Evolutionary conservation across 2,888 invertebrate genomes (phyloP).

Genomic region (Agrilus cyanescens): DNA sequence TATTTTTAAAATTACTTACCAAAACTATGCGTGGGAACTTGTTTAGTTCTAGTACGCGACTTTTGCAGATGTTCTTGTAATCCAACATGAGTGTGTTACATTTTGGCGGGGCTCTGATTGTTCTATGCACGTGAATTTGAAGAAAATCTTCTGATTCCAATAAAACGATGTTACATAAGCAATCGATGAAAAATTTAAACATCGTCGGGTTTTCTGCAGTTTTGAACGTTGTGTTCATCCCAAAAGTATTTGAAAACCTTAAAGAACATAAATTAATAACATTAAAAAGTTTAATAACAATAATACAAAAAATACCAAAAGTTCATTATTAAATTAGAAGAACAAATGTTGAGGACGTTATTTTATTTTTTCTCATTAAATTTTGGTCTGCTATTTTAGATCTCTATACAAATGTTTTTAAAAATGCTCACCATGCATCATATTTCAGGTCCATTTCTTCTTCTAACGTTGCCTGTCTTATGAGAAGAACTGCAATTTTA

Average conservation of each 20-base stretch:
- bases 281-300: too few relatives aligned
- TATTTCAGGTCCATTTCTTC: constrained; percentile 5
- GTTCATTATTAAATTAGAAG: too few relatives aligned
- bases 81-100: constrained; percentile 6
- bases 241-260: constrained; percentile 10
- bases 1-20: constrained; percentile 1
- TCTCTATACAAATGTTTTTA: neutral
- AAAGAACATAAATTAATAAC: too few relatives aligned
- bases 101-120: constrained; percentile 5
- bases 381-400: neutral
- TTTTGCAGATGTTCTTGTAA: constrained; percentile 9
- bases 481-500: constrained; percentile 6
- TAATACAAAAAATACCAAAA: too few relatives aligned
- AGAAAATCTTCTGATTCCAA: constrained; percentile 9
- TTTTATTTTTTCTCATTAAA: too few relatives aligned
- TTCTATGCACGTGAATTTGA: constrained; percentile 4
- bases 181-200: constrained; percentile 8
- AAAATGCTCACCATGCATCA: constrained; percentile 6
- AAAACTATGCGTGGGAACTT: constrained; percentile 1
- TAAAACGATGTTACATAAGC: constrained; percentile 4
- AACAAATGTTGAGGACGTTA: too few relatives aligned
- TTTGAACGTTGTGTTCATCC: constrained; percentile 7
- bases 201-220: constrained; percentile 3
- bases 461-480: constrained; percentile 9
- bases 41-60: constrained; percentile 6